Conservation (phyloP, 2,797 vertebrate genomes). For the Schizopygopsis malacanthus region DNA sequence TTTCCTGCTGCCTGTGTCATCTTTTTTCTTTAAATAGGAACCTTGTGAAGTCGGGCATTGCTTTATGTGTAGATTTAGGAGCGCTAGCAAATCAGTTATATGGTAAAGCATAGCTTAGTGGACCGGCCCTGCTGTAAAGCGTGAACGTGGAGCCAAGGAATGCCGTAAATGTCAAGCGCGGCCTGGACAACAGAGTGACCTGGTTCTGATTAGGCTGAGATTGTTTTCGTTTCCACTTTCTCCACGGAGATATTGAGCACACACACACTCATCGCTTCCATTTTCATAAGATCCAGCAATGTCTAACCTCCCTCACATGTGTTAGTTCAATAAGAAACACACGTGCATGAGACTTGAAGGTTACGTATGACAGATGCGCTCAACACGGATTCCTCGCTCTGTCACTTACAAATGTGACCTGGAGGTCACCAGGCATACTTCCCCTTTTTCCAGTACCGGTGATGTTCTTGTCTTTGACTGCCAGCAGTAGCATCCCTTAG, state of each 20-base stretch:
- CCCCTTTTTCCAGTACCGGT: conserved; percentile 12
- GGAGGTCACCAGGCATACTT: conserved; percentile 45
- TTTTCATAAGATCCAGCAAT: conserved; percentile 43
- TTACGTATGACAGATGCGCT: conserved; percentile 43
- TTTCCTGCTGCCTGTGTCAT: conserved; percentile 65
- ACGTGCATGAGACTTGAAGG: conserved; percentile 20
- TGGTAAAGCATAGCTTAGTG: conserved; percentile 58
- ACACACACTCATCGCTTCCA: neutral
- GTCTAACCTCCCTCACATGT: conserved; percentile 38
- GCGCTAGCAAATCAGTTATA: conserved; percentile 63
- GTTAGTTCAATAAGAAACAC: conserved; percentile 42
- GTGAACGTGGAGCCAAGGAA: conserved; percentile 49
- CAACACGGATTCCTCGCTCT: conserved; percentile 39
- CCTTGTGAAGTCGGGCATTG: conserved; percentile 61
- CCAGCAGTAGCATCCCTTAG: conserved; percentile 64
- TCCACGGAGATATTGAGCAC: conserved; percentile 46
- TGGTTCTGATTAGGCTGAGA: conserved; percentile 60
- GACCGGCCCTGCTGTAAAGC: conserved; percentile 47
- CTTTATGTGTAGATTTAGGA: conserved; percentile 61
- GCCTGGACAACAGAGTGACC: conserved; percentile 50
- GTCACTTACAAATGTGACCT: conserved; percentile 40
- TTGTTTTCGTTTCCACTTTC: conserved; percentile 57
- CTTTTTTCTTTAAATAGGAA: conserved; percentile 62
- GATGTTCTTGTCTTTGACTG: conserved; percentile 40
- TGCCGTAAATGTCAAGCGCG: conserved; percentile 61